Evolutionary conservation across 2,888 invertebrate species (phyloP), one percentile per base, ranked within the genome.

Genomic region (Pyrgus malvae): DNA sequence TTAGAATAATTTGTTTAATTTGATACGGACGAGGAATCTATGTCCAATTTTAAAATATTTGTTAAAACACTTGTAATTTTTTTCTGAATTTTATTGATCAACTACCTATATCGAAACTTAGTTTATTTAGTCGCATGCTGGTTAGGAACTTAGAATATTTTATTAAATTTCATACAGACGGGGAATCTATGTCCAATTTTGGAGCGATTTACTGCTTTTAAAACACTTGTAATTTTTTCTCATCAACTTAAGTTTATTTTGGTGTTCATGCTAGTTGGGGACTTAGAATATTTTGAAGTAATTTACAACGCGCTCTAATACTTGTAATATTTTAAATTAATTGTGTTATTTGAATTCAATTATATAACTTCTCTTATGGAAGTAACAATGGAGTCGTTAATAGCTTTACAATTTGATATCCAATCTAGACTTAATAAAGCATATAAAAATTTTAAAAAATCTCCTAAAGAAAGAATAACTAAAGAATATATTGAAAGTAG

Each of bases 1-100:
- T 44, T 31, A 44, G 44, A 29, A 44, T 44, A 31, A 31, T 44
- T 44, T 31, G 6, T 6, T 3, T 17, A 45, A 45, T 11, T 8
- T 2, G 4, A 2, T 2, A 8, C n/a, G 14, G n/a, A 40, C 41
- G 41, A 25, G 38, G 41, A 41, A 41, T 14, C 41, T 41, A 41
- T 31, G 45, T 11, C 17, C 29, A 8, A 45, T 31, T 45, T 45
- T n/a, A 14, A 14, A 16, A n/a, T 29, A 5, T 16, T 0, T 1
- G 9, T 29, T 17, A 1, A 11, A 44, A 44, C 16, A 46, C 21
- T 33, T 33, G 14, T 4, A 46, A 46, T 19, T 46, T 46, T 46
- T 9, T 14, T 25, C 12, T 11, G 0, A 42, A 9, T 27, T 27
- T 42, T 11, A 5, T n/a, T 1, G 5, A 35, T n/a, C n/a, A n/a